Evolutionary conservation across 2,113 vertebrate species (phyloP).

Genomic region (Leiothrix lutea): DNA sequence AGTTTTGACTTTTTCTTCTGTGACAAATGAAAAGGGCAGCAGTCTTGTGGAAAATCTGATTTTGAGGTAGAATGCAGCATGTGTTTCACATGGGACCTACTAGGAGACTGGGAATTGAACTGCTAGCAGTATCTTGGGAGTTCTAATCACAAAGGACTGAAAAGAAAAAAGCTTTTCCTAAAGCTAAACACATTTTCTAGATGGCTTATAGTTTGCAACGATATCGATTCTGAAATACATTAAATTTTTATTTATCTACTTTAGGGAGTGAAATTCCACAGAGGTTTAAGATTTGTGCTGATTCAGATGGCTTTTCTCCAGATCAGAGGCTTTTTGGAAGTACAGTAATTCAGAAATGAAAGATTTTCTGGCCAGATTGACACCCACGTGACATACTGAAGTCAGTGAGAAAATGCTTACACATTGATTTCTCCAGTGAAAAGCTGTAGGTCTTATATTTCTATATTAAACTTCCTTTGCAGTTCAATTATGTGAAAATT

Average conservation of each 20-base stretch:
- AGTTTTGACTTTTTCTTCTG: neutral
- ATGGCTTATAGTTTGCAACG: neutral
- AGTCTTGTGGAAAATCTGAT: neutral
- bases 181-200: neutral
- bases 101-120: neutral
- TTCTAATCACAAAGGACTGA: neutral
- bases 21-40: neutral
- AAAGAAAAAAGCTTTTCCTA: neutral
- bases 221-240: neutral
- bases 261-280: neutral
- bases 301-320: neutral
- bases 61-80: neutral
- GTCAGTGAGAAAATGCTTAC: neutral
- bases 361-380: neutral
- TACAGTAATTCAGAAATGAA: neutral
- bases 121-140: neutral
- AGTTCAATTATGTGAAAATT: neutral
- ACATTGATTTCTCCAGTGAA: neutral
- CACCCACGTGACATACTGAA: neutral
- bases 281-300: neutral
- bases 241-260: neutral
- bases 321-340: neutral
- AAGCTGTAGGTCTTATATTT: neutral
- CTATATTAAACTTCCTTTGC: neutral
- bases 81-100: neutral